Evolutionary conservation across 2,888 invertebrate genomes (phyloP).

Genomic region (Onthophagus sagittarius): DNA sequence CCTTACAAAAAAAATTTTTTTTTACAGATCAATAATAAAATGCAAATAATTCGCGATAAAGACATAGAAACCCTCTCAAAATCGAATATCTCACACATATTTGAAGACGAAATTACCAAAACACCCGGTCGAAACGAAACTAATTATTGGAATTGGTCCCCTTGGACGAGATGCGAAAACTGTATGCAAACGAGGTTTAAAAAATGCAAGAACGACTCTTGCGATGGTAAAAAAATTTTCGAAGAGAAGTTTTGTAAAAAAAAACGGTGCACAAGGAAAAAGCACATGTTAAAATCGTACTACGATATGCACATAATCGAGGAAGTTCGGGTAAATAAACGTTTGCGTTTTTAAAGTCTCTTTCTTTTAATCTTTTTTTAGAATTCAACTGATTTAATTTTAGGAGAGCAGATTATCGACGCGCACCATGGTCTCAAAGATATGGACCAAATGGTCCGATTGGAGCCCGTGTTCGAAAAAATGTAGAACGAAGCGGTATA

Average conservation of each 20-base stretch:
- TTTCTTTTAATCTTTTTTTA: neutral
- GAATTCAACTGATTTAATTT: constrained; percentile 24
- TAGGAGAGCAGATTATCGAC: constrained; percentile 40
- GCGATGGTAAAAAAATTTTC: constrained; percentile 39
- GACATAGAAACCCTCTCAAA: neutral
- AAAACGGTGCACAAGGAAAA: constrained; percentile 44
- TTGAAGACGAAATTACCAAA: neutral
- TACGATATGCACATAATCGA: constrained; percentile 38
- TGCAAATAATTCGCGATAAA: neutral
- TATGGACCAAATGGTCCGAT: constrained; percentile 74
- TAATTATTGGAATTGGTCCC: constrained; percentile 37
- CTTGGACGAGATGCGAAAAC: constrained; percentile 43
- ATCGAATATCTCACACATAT: neutral
- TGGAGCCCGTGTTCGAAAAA: constrained; percentile 79
- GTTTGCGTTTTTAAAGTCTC: neutral
- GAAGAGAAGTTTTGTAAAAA: constrained; percentile 47
- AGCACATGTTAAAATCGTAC: constrained; percentile 42
- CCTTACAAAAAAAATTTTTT: too few relatives aligned
- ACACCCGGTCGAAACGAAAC: neutral
- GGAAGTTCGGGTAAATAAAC: constrained; percentile 21
- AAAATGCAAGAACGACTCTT: constrained; percentile 53
- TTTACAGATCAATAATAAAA: neutral
- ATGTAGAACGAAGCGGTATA: constrained; percentile 75
- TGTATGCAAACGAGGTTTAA: constrained; percentile 73
- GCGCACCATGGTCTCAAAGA: constrained; percentile 42